Evolutionary conservation across 37 sponge, comb jelly and placozoan species (phyloP).

Genomic region (Haliclona indistincta): DNA sequence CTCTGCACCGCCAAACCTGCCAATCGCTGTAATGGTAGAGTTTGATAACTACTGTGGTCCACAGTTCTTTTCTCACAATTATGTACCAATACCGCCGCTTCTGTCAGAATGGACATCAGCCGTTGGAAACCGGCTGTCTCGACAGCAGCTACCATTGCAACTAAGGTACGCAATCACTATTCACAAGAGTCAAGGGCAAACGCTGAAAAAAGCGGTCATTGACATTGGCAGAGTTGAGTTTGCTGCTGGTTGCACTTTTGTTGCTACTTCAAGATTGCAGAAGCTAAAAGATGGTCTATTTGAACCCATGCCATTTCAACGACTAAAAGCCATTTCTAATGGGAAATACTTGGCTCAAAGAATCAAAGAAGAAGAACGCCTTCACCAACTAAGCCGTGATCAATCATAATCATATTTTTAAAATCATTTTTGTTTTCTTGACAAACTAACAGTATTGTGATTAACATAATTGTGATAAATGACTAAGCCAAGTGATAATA

Average conservation of each 20-base stretch:
- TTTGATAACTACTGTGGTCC: neutral
- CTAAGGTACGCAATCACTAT: slow-evolving; percentile 20
- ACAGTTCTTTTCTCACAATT: neutral
- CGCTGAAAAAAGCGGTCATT: slow-evolving; percentile 31
- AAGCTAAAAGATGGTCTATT: slow-evolving; percentile 11
- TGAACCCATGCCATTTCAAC: slow-evolving; percentile 19
- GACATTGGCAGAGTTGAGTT: slow-evolving; percentile 18
- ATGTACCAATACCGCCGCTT: neutral
- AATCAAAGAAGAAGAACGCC: slow-evolving; percentile 5
- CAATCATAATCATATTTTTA: neutral
- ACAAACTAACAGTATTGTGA: no score
- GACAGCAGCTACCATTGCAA: slow-evolving; percentile 8
- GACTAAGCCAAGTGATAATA: no score
- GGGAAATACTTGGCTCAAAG: neutral
- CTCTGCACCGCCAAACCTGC: slow-evolving; percentile 1
- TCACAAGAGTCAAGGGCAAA: no score
- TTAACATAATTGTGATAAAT: no score
- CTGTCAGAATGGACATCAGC: slow-evolving; percentile 5
- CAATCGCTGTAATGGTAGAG: slow-evolving; percentile 6
- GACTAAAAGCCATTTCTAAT: neutral
- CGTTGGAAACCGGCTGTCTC: no score
- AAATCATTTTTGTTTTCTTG: no score
- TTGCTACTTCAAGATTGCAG: slow-evolving; percentile 21
- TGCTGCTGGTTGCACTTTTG: slow-evolving; percentile 34
- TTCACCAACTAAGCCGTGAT: slow-evolving; percentile 3